A percentile compares a stretch with the other conserved stretches of the same genome.
Evolutionary conservation across 2,797 vertebrate genomes (phyloP).

Genomic region (Bradypodion ventrale): DNA sequence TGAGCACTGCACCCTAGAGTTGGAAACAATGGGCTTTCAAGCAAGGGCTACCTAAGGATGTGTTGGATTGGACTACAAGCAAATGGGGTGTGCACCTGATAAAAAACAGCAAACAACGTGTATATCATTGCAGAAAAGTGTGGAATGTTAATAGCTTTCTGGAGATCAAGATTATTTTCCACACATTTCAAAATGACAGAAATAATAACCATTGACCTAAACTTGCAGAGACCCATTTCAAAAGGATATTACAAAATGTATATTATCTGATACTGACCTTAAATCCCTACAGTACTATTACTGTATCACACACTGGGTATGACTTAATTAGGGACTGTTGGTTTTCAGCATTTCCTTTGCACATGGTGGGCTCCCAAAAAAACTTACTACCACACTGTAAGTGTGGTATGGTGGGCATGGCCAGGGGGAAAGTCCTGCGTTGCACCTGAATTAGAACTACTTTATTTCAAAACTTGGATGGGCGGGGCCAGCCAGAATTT

Average conservation of each 20-base stretch:
- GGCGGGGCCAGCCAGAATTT: no score
- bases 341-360: conserved; percentile 48
- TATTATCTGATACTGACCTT: not conserved
- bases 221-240: not conserved
- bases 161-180: not conserved
- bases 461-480: no score
- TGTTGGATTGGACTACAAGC: not conserved
- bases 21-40: no score
- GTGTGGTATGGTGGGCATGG: no score
- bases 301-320: conserved; percentile 23
- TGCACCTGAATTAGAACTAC: no score
- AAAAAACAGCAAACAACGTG: not conserved
- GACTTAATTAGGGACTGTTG: conserved; percentile 39
- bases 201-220: fast-evolving
- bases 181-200: not conserved
- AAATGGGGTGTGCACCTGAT: not conserved
- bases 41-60: no score
- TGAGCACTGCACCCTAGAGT: no score
- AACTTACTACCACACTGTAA: no score
- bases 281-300: conserved; percentile 35
- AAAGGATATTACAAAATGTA: fast-evolving
- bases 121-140: not conserved
- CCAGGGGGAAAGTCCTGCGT: no score
- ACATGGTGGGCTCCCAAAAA: no score
- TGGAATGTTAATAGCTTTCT: not conserved